These are phyloP conservation scores for Cataglyphis cursor DNA, from an alignment of 2,888 invertebrate species.

Conservation along the genomic window DNA sequence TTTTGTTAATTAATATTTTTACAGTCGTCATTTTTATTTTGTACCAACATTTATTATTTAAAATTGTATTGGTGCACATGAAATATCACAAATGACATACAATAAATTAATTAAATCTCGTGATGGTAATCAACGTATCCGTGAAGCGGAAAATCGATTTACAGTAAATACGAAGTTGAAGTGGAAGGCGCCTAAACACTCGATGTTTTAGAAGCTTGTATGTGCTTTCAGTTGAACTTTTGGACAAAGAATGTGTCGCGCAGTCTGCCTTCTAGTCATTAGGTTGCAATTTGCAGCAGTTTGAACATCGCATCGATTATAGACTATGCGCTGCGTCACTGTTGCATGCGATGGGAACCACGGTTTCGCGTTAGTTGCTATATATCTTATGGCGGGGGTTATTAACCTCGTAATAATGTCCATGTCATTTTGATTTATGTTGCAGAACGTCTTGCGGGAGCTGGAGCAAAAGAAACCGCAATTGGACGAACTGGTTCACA, in stretches of 20 bases:
- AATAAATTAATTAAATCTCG: not conserved
- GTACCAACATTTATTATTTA: not conserved
- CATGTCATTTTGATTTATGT: constrained; percentile 68
- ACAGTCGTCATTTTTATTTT: not conserved
- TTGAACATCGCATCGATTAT: constrained; percentile 53
- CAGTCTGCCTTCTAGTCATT: constrained; percentile 32
- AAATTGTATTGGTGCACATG: not conserved
- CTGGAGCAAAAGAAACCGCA: constrained; percentile 95
- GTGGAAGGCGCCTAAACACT: constrained; percentile 21
- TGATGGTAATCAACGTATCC: constrained; percentile 8
- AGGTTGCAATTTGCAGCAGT: constrained; percentile 48
- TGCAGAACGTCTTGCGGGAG: constrained; percentile 93
- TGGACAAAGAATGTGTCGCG: constrained; percentile 12
- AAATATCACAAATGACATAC: not conserved
- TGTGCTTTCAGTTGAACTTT: constrained; percentile 38
- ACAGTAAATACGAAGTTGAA: constrained; percentile 14
- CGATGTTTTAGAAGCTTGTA: constrained; percentile 8
- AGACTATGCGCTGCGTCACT: constrained; percentile 47
- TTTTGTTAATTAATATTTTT: constrained; percentile 6
- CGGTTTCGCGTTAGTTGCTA: constrained; percentile 26
- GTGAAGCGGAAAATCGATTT: constrained; percentile 41
- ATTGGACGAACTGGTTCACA: constrained; percentile 93
- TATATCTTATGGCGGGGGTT: constrained; percentile 27
- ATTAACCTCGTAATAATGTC: constrained; percentile 36
- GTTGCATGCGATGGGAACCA: constrained; percentile 15